These are phyloP conservation scores for Nebria ingens DNA, from an alignment of 1,140 invertebrate genomes.

Conservation along the genomic window DNA sequence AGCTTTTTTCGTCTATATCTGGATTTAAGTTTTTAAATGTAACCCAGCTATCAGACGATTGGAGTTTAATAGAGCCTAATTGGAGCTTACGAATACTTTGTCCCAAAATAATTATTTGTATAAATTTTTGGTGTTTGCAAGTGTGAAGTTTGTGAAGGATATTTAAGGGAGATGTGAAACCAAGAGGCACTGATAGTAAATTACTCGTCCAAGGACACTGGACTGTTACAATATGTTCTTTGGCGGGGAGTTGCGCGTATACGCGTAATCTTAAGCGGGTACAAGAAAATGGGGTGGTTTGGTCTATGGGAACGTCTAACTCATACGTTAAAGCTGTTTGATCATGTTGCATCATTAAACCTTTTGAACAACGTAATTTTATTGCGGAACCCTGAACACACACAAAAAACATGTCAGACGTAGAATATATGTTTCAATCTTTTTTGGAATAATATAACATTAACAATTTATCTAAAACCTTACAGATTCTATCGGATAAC, in stretches of 20 bases:
- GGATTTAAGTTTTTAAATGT: not conserved
- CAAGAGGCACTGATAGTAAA: slow-evolving; percentile 55
- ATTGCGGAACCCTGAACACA: slow-evolving; percentile 23
- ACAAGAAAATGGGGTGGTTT: slow-evolving; percentile 58
- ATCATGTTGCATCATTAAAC: slow-evolving; percentile 37
- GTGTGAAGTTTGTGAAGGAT: slow-evolving; percentile 72
- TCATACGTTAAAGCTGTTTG: slow-evolving; percentile 38
- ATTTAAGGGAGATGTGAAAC: slow-evolving; percentile 73
- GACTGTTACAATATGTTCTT: slow-evolving; percentile 59
- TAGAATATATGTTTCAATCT: too few species aligned
- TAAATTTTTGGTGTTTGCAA: slow-evolving; percentile 66
- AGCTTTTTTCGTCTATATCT: not conserved
- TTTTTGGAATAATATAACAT: slow-evolving; percentile 3
- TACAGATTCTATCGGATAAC: slow-evolving; percentile 35
- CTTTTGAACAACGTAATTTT: slow-evolving; percentile 45
- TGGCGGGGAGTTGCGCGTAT: slow-evolving; percentile 59
- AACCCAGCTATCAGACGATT: not conserved
- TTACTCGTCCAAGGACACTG: slow-evolving; percentile 63
- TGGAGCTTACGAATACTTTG: slow-evolving; percentile 20
- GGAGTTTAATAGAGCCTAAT: not conserved
- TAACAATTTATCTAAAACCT: slow-evolving; percentile 19
- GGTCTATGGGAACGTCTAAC: slow-evolving; percentile 48
- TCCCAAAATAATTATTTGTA: slow-evolving; percentile 66
- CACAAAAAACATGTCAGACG: not conserved
- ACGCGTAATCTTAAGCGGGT: slow-evolving; percentile 51